A percentile compares a stretch with the other conserved stretches of the same genome.
These are phyloP conservation scores for Acanthopleura granulata DNA, from an alignment of 2,888 invertebrate species.

Conservation along the genomic window DNA sequence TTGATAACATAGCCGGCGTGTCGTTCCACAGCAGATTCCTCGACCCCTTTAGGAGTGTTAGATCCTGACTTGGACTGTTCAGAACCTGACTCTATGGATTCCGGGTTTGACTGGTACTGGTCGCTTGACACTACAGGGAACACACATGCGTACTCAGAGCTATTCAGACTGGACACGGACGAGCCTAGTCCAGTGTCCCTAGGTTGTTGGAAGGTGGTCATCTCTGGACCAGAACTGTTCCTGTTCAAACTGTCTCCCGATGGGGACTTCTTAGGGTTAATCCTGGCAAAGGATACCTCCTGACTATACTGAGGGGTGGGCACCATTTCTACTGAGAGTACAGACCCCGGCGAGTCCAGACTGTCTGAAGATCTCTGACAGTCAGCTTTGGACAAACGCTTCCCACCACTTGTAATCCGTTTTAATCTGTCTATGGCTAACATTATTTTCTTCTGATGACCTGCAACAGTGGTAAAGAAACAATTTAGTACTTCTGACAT, in stretches of 20 bases:
- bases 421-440: constrained; percentile 97
- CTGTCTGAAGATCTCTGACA: constrained; percentile 47
- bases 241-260: constrained; percentile 58
- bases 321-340: constrained; percentile 49
- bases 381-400: constrained; percentile 58
- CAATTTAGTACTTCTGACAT: too few species aligned
- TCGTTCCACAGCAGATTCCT: not conserved
- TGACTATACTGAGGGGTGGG: constrained; percentile 40
- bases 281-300: constrained; percentile 34
- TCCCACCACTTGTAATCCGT: constrained; percentile 74
- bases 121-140: not conserved
- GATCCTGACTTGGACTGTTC: not conserved
- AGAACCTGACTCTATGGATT: too few species aligned
- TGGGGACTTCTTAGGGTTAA: constrained; percentile 48
- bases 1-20: not conserved
- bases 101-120: not conserved
- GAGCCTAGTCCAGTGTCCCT: not conserved
- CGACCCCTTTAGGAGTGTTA: not conserved
- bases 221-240: constrained; percentile 43
- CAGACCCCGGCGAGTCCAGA: constrained; percentile 51
- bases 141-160: constrained; percentile 11
- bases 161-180: constrained; percentile 74
- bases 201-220: constrained; percentile 15
- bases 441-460: constrained; percentile 98
- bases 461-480: constrained; percentile 74